These are phyloP conservation scores for Bimastos eiseni DNA, from an alignment of 2,888 invertebrate species.

Conservation along the genomic window DNA sequence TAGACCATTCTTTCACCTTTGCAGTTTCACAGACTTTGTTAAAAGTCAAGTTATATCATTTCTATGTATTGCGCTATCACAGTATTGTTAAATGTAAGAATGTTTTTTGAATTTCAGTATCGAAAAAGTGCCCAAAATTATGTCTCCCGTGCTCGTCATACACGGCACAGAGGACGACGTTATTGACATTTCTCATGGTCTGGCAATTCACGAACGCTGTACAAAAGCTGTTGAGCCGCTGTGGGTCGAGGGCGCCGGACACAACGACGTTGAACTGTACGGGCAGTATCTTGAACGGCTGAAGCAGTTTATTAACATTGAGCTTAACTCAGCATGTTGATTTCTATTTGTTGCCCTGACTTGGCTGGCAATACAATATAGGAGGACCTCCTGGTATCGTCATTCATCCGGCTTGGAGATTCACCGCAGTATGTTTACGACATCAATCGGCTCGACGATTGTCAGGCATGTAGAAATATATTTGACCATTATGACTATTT, in stretches of 20 bases:
- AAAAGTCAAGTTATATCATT: neutral
- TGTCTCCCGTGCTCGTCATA: slow-evolving; percentile 94
- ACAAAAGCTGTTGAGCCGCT: slow-evolving; percentile 93
- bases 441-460: neutral
- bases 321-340: slow-evolving; percentile 46
- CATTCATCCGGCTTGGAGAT: neutral
- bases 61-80: neutral
- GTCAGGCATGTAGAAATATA: neutral
- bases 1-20: neutral
- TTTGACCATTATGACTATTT: neutral
- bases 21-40: neutral
- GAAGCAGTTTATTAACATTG: slow-evolving; percentile 80
- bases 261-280: slow-evolving; percentile 96
- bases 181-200: slow-evolving; percentile 95
- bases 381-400: neutral
- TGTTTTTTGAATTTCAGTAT: slow-evolving; percentile 71
- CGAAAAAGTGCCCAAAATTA: slow-evolving; percentile 96
- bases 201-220: slow-evolving; percentile 94
- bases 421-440: neutral
- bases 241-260: slow-evolving; percentile 97
- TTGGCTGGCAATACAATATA: neutral
- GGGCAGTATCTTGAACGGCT: slow-evolving; percentile 94
- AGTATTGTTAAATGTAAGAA: neutral
- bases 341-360: neutral
- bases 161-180: slow-evolving; percentile 99